Conservation (phyloP, 2,888 invertebrate species). For the Hydroisotoma schaefferi region DNA sequence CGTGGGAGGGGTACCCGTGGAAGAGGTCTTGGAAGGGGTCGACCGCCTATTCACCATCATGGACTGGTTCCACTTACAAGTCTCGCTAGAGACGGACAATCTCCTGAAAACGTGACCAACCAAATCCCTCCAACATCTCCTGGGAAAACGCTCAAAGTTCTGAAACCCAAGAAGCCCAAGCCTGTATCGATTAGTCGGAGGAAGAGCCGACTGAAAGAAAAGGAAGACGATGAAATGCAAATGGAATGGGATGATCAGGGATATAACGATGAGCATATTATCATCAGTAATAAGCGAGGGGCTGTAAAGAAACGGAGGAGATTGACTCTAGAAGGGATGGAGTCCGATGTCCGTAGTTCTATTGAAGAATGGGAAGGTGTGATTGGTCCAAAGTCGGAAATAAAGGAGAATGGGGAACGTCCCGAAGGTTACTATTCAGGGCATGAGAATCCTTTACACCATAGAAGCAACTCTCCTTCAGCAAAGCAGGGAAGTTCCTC, state of each 20-base stretch:
- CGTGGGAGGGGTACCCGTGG: slow-evolving; percentile 18
- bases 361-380: background rate
- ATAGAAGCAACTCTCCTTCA: background rate
- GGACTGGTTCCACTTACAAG: background rate
- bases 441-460: background rate
- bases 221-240: slow-evolving; percentile 30
- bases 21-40: slow-evolving; percentile 5
- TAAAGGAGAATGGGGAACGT: slow-evolving; percentile 3
- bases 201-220: slow-evolving; percentile 42
- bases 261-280: slow-evolving; percentile 4
- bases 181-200: slow-evolving; percentile 32
- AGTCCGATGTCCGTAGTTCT: background rate
- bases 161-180: slow-evolving; percentile 24
- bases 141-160: slow-evolving; percentile 13
- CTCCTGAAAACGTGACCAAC: background rate
- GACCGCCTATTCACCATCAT: background rate
- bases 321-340: background rate
- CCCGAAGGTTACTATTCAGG: background rate
- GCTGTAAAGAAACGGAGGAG: slow-evolving; percentile 3
- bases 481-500: background rate
- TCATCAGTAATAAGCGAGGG: slow-evolving; percentile 6
- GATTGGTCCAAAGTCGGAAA: background rate
- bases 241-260: slow-evolving; percentile 10
- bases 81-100: background rate
- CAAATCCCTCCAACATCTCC: slow-evolving; percentile 14